Evolutionary conservation across 2,888 invertebrate species (phyloP), one percentile per base, ranked within the genome.

Genomic region (Arenicola marina): DNA sequence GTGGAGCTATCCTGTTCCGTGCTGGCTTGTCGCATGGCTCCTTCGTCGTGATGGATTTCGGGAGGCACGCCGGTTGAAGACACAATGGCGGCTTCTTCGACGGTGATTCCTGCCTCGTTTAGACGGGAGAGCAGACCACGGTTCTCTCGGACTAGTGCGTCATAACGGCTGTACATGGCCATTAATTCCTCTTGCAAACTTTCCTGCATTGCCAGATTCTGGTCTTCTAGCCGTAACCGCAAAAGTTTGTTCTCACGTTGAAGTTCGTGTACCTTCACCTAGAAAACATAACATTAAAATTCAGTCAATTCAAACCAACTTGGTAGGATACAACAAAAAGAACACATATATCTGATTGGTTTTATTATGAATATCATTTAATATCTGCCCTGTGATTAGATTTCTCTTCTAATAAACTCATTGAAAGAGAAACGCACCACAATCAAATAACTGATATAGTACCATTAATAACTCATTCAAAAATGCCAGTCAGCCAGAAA

Each of bases 161-260:
- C 26, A n/a, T 48, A 53, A 11, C 53, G 28, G 32, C 15, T 53
- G 15, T 28, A 32, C 31, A 53, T 28, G 32, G 32, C 53, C 26
- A 57, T 44, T 15, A 44, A 29, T 29, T 45, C 46, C 31, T 45
- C 57, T 32, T 45, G 46, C 29, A 28, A 32, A 28, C 44, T n/a
- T 31, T 58, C 54, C 32, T 53, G 48, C 18, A 51, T 15, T 28
- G 24, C 28, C 4, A 29, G n/a, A 26, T 62, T 62, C 26, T 56
- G 48, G 7, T 63, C 48, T 15, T 48, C 48, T 7, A 48, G 48
- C 24, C n/a, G 7, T 24, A 48, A 7, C n/a, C 26, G 15, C 48
- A 48, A 24, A 24, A 24, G 7, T 24, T 24, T 48, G 26, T 48
- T 48, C 26, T 48, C 48, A 11, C 24, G 15, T 24, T 48, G 18